Base-by-base conservation (phyloP, 2,888 invertebrate species). In the Allophyes oxyacanthae region DNA sequence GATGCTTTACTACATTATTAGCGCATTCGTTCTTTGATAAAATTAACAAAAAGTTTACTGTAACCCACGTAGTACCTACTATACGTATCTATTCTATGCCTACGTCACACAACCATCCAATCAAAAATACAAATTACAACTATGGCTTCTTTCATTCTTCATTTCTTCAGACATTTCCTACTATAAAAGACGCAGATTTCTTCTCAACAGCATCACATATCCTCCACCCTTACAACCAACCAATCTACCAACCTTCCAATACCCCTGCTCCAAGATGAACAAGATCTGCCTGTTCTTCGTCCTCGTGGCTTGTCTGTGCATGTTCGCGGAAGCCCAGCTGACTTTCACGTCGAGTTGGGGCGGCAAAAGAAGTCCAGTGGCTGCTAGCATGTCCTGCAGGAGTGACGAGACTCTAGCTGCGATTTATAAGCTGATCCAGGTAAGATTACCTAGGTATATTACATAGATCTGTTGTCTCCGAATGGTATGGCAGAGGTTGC, bases 291-390 rank as follows among this genome's bases (percentile, higher is more conserved):
- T 86, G 25, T 64, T 87, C 11, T 52, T 87, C 13, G 63, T 89
- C 26, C 38, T 92, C 44, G 64, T 87, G 34, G 87, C 85, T 6
- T 89, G 85, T 69, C 42, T 88, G 30, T 84, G 83, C 56, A 44
- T 88, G 25, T 52, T 82, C 34, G 75, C 82, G 13, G 84, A 89
- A 0, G 95, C 91, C 0, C 95, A 95, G 75, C 79, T 95, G 33
- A 95, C 95, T 4, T 95, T 95, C 78, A 95, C 95, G 0, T 94
- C 95, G 0, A 92, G 91, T 49, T 95, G 95, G 95, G 94, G 88
- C 0, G 92, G 92, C 1, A 75, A 75, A 11, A 90, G 92, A 64
- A 86, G 95, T 10, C 79, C 79, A 0, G 82, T 79, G 9, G 65
- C 84, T 14, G 73, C 82, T 2, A 84, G 85, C 0, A 67, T 87